Base-by-base conservation (phyloP, 2,888 invertebrate species). In the Euclidia mi region DNA sequence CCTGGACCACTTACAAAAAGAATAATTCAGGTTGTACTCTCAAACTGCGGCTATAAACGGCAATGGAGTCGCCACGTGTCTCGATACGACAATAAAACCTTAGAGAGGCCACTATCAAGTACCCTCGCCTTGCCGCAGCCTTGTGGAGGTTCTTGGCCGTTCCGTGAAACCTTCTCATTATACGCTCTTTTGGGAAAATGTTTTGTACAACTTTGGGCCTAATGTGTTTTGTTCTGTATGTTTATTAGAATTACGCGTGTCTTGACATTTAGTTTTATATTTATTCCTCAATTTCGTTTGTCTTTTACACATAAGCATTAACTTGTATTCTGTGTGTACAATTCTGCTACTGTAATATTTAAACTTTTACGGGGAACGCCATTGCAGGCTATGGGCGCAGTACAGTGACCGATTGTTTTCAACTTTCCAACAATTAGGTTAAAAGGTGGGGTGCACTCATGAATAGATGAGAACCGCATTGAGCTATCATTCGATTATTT, bases 61-160 rank as follows among this genome's bases (percentile, higher is more conserved):
- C 44, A 50, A 53, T 48, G 57, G 52, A 18, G 38, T 41, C 34
- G 14, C 57, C 66, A 62, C 59, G 52, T 56, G 59, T 45, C 50
- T 45, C 52, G 37, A 55, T 52, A 38, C 47, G 44, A 17, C 50
- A 58, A 49, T 65, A 61, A 67, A 68, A 64, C 31, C 35, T 56
- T 51, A 55, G 53, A 55, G 50, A 48, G 40, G 49, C 12, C 35
- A 56, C 56, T 32, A 56, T 51, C 18, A 20, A 55, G 49, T 38
- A 17, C 18, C 42, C 43, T 47, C 32, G n/a, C n/a, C 15, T 41
- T 29, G 41, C 38, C 38, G 25, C 10, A 14, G 32, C 29, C 41
- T 48, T 49, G 18, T 40, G 40, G 37, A 47, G 25, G 15, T 15
- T 31, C 17, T 47, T 18, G 37, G 34, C 35, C 43, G 29, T 47